Conservation (phyloP, 2,797 vertebrate species). For the Sebastes cheni region DNA sequence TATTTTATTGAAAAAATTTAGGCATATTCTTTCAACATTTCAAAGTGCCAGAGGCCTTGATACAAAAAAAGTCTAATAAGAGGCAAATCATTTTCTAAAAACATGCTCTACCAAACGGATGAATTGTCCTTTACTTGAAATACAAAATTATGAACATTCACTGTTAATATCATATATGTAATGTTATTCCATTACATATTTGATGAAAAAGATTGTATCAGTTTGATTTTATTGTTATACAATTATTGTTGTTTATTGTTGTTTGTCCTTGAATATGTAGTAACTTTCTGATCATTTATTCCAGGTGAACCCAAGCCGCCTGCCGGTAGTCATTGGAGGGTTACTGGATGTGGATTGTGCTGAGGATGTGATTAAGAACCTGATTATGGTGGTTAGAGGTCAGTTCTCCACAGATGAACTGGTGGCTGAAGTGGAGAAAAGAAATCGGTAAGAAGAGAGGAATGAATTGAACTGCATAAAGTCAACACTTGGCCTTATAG, state of each 20-base stretch:
- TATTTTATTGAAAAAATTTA: background rate
- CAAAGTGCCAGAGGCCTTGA: background rate
- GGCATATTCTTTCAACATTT: background rate
- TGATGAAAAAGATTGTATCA: background rate
- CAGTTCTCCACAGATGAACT: conserved; percentile 98
- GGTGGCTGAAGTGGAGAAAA: conserved; percentile 95
- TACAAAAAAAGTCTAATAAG: background rate
- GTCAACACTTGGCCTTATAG: background rate
- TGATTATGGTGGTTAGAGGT: conserved; percentile 96
- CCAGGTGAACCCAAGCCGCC: conserved; percentile 94
- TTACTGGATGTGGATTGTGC: conserved; percentile 95
- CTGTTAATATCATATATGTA: background rate
- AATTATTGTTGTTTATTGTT: too few relatives aligned
- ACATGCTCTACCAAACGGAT: background rate
- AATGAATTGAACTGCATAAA: background rate
- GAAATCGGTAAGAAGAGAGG: conserved; percentile 85
- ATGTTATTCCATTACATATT: background rate
- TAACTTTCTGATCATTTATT: background rate
- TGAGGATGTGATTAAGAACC: conserved; percentile 95
- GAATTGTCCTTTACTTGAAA: background rate
- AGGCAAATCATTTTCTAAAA: background rate
- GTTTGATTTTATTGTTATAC: background rate
- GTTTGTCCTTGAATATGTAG: background rate
- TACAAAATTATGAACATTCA: background rate
- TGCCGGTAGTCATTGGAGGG: conserved; percentile 95